These are phyloP conservation scores for Enteromius anoplus DNA, from an alignment of 2,797 vertebrate genomes.

Conservation along the genomic window DNA sequence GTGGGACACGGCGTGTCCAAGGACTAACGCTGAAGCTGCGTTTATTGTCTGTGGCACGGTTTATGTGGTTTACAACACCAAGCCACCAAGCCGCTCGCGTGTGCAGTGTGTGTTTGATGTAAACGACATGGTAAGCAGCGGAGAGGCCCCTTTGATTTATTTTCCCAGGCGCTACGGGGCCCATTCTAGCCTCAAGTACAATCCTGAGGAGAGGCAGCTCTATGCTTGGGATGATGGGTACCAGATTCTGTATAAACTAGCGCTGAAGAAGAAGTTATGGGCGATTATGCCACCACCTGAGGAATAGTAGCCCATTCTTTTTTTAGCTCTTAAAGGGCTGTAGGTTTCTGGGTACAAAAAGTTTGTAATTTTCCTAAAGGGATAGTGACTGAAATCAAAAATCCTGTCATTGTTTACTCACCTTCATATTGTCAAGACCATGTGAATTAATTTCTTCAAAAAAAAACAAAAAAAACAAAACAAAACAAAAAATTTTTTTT, in stretches of 20 bases:
- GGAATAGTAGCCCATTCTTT: slow-evolving; percentile 26
- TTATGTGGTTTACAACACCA: slow-evolving; percentile 95
- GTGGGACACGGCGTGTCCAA: slow-evolving; percentile 94
- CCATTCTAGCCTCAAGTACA: slow-evolving; percentile 94
- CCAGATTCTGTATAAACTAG: slow-evolving; percentile 94
- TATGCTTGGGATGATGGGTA: slow-evolving; percentile 98
- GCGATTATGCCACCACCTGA: slow-evolving; percentile 64
- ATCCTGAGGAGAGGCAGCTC: slow-evolving; percentile 87
- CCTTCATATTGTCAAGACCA: background rate
- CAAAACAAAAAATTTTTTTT: background rate
- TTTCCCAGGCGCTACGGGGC: slow-evolving; percentile 93
- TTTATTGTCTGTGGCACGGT: slow-evolving; percentile 92
- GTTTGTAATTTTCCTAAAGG: slow-evolving; percentile 32
- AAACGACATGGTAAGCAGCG: slow-evolving; percentile 82
- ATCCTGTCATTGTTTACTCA: background rate
- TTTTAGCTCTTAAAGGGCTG: background rate
- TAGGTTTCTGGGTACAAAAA: background rate
- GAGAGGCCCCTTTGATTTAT: slow-evolving; percentile 88
- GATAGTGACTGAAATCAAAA: background rate
- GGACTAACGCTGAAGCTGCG: slow-evolving; percentile 89
- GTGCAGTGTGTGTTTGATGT: slow-evolving; percentile 95
- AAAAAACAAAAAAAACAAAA: background rate
- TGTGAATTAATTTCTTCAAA: background rate
- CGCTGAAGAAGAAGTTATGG: slow-evolving; percentile 86
- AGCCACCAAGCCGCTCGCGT: slow-evolving; percentile 87